Evolutionary conservation across 2,797 vertebrate genomes (phyloP), one percentile per base, ranked within the genome.

Genomic region (Limosa lapponica): DNA sequence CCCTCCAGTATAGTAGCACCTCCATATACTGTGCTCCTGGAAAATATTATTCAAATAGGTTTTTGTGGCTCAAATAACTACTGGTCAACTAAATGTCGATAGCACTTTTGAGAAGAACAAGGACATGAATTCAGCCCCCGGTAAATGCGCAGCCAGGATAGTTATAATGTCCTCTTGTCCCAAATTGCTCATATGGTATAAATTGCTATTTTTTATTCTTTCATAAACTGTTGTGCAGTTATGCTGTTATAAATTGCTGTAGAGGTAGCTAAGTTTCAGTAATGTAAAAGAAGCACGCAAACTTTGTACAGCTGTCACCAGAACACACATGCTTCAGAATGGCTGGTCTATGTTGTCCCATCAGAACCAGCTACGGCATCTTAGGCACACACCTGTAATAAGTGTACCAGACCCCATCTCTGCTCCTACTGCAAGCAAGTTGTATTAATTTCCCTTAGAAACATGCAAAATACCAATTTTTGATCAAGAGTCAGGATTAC

Each of bases 281-380:
- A 67, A 59, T 2, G 46, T 54, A 59, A 74, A 57, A 64, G 74
- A 58, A 88, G 41, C 20, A 34, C 0, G 3, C 34, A 81, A 37
- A 81, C 36, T 57, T 58, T 69, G n/a, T 20, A 46, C 30, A 49
- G 20, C 15, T 79, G 28, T 58, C 46, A 54, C 37, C 41, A 77
- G 28, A 71, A 74, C 10, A 24, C 20, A 32, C 0, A 0, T 24
- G 23, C 16, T 71, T 73, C 4, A 1, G 32, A 28, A 52, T 1
- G 4, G 24, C 20, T 0, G 0, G 36, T 57, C 41, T 74, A 30
- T 3, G 1, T 23, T 2, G 2, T 48, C 37, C 30, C 14, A 1
- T n/a, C 30, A 75, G 32, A 95, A 75, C 18, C 14, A 67, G 34
- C 11, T 14, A 24, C 0, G 1, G 20, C 3, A 1, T 54, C 54